phyloP scores from a whole-genome alignment of 2,113 vertebrate genomes.

The Platichthys stellatus region DNA sequence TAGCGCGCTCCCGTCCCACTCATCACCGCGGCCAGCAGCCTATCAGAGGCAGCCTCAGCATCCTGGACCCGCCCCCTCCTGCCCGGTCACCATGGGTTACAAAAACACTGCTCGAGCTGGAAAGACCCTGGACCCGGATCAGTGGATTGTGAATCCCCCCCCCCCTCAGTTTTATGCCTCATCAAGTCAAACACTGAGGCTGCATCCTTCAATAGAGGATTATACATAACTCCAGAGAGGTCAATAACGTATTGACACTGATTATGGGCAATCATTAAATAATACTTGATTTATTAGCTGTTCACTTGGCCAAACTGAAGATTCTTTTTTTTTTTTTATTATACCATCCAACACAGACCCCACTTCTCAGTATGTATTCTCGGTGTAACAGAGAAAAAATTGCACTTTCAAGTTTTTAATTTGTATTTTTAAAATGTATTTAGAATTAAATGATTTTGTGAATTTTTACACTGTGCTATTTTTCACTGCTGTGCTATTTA shows the following conservation, averaged over 20 bases:
- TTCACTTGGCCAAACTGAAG: no score
- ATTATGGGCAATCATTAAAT: no score
- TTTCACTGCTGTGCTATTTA: no score
- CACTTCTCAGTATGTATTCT: not conserved
- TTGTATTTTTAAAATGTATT: no score
- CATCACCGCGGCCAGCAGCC: constrained; percentile 37
- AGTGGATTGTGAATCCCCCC: not conserved
- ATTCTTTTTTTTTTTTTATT: not conserved
- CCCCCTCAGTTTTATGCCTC: no score
- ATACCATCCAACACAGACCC: not conserved
- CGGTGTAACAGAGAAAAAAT: no score
- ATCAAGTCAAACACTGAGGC: not conserved
- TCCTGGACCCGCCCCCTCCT: constrained; percentile 67
- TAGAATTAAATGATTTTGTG: no score
- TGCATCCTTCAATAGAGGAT: not conserved
- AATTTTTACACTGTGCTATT: no score
- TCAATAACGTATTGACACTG: no score
- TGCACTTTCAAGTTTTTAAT: no score
- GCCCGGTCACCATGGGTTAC: constrained; percentile 43
- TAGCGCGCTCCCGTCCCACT: constrained; percentile 47
- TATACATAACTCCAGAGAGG: not conserved
- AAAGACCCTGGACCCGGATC: not conserved
- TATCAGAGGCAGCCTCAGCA: constrained; percentile 71
- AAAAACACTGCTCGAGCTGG: constrained; percentile 34
- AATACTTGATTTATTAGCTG: no score